Conservation (phyloP, 2,113 vertebrate species). For the Arothron firmamentum region DNA sequence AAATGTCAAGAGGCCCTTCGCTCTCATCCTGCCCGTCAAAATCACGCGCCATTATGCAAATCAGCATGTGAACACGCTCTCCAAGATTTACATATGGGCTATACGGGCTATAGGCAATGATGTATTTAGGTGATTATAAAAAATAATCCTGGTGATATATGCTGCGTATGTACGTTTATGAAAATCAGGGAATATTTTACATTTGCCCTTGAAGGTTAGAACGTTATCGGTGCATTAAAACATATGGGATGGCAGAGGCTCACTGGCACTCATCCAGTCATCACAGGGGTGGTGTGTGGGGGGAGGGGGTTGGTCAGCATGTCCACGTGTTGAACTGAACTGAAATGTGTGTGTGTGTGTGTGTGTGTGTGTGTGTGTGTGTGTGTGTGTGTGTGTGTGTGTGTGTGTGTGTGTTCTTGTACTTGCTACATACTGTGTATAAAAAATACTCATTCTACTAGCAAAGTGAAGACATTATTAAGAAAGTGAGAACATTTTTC, state of each 20-base stretch:
- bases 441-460: too few species aligned
- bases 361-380: not conserved
- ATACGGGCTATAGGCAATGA: constrained; percentile 43
- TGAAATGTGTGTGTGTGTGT: not conserved
- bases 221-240: constrained; percentile 18
- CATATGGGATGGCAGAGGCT: constrained; percentile 4
- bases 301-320: not conserved
- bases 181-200: constrained; percentile 38
- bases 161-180: constrained; percentile 30
- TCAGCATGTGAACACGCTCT: constrained; percentile 61
- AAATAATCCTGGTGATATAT: constrained; percentile 39
- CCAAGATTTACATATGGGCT: constrained; percentile 59
- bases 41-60: constrained; percentile 74
- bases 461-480: too few species aligned
- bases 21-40: constrained; percentile 66
- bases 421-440: too few species aligned
- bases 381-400: too few species aligned
- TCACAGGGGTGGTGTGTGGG: not conserved
- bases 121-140: constrained; percentile 50
- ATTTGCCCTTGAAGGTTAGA: constrained; percentile 32
- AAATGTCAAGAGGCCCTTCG: constrained; percentile 71
- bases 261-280: not conserved
- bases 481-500: too few species aligned
- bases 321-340: not conserved
- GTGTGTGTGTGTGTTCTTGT: too few species aligned